Conservation (phyloP, 1,140 invertebrate genomes). For the Drosophila persimilis region DNA sequence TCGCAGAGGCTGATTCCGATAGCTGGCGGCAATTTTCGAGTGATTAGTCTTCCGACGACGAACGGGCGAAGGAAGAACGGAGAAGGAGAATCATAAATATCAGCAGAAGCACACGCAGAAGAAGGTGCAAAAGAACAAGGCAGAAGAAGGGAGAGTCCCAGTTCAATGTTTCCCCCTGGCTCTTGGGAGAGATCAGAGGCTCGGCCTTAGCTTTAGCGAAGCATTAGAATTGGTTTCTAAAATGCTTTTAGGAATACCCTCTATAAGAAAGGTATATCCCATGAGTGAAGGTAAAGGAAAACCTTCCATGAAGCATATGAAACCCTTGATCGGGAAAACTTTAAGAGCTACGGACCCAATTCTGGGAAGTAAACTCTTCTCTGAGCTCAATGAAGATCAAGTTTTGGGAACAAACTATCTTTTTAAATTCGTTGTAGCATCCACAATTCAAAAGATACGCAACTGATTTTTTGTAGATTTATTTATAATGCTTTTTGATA, state of each 20-base stretch:
- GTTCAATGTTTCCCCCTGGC: constrained; percentile 29
- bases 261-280: too few relatives aligned
- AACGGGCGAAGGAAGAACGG: neutral
- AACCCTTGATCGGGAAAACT: too few relatives aligned
- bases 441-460: too few relatives aligned
- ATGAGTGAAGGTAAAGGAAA: too few relatives aligned
- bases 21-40: constrained; percentile 65
- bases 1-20: neutral
- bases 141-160: constrained; percentile 1
- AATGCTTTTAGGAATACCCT: constrained; percentile 15
- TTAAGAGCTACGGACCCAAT: too few relatives aligned
- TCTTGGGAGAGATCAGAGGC: neutral
- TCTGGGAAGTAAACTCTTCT: too few relatives aligned
- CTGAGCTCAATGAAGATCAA: too few relatives aligned
- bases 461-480: too few relatives aligned
- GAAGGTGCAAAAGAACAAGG: constrained; percentile 8
- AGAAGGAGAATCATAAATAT: neutral
- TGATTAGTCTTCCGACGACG: constrained; percentile 68
- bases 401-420: too few relatives aligned
- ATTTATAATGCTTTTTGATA: too few relatives aligned
- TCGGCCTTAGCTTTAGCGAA: constrained; percentile 14
- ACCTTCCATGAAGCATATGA: too few relatives aligned
- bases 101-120: neutral
- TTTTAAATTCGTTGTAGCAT: too few relatives aligned
- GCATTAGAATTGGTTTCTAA: constrained; percentile 48